phyloP scores from a whole-genome alignment of 2,797 vertebrate species.

The Squalus acanthias region DNA sequence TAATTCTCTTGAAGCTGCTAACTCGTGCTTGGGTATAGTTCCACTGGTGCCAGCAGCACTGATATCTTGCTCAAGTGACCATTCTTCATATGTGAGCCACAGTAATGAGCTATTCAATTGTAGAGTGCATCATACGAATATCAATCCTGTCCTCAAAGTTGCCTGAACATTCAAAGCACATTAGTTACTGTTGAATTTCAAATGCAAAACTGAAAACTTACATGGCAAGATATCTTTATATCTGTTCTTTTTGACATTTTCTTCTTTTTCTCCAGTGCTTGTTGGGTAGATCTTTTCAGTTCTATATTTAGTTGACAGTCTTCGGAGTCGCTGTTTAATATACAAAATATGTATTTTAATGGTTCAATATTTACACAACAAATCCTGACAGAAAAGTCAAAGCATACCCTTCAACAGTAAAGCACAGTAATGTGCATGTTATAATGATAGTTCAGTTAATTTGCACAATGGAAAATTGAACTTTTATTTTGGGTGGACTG shows the following conservation, averaged over 20 bases:
- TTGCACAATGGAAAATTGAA: not conserved
- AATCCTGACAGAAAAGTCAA: not conserved
- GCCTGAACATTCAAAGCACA: not conserved
- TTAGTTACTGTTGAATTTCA: not conserved
- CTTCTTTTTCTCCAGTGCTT: constrained; percentile 86
- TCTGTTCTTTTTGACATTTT: constrained; percentile 98
- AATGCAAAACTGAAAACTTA: constrained; percentile 61
- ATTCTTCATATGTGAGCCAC: not conserved
- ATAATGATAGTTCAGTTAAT: not conserved
- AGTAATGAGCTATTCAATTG: not conserved
- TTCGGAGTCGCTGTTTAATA: constrained; percentile 78
- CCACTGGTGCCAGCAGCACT: not conserved
- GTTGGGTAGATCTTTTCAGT: constrained; percentile 97
- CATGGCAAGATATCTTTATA: constrained; percentile 97
- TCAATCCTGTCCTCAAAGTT: not conserved
- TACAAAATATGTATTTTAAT: constrained; percentile 41
- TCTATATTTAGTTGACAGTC: constrained; percentile 93
- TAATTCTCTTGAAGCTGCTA: too few relatives aligned
- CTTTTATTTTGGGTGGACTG: not conserved
- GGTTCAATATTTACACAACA: not conserved
- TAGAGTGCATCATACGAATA: not conserved
- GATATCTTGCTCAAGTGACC: not conserved
- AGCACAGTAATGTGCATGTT: not conserved
- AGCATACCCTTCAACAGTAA: not conserved
- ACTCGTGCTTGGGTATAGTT: not conserved